Evolutionary conservation across 2,797 vertebrate species (phyloP).

Genomic region (Peromyscus melanophrys): DNA sequence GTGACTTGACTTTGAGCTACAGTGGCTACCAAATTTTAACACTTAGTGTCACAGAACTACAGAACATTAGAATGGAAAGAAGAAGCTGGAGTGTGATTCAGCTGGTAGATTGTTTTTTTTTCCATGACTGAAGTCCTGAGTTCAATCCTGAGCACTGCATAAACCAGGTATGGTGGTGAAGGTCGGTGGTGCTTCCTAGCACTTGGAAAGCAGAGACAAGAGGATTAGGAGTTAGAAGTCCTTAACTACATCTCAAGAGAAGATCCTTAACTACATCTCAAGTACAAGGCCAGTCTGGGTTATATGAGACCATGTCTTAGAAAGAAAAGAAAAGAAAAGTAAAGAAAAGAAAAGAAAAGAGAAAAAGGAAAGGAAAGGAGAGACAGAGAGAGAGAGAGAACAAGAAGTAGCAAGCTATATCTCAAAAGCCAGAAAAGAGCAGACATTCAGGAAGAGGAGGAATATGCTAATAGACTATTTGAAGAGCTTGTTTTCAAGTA

Average conservation of each 20-base stretch:
- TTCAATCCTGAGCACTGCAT: background rate
- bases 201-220: background rate
- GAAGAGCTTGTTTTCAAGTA: constrained; percentile 53
- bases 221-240: background rate
- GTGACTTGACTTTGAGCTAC: constrained; percentile 29
- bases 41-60: constrained; percentile 20
- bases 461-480: background rate
- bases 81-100: background rate
- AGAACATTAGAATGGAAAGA: constrained; percentile 49
- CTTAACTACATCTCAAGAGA: background rate
- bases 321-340: fast-evolving
- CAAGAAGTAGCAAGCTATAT: background rate
- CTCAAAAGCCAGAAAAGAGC: constrained; percentile 52
- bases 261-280: background rate
- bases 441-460: background rate
- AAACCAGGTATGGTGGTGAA: background rate
- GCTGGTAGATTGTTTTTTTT: background rate
- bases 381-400: background rate
- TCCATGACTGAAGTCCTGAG: background rate
- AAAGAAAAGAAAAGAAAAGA: fast-evolving
- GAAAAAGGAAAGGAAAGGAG: no score
- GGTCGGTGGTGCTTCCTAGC: no score
- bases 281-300: background rate
- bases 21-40: constrained; percentile 47
- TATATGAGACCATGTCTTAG: background rate